Evolutionary conservation across 2,797 vertebrate genomes (phyloP), one percentile per base, ranked within the genome.

Genomic region (Ibycter americanus): DNA sequence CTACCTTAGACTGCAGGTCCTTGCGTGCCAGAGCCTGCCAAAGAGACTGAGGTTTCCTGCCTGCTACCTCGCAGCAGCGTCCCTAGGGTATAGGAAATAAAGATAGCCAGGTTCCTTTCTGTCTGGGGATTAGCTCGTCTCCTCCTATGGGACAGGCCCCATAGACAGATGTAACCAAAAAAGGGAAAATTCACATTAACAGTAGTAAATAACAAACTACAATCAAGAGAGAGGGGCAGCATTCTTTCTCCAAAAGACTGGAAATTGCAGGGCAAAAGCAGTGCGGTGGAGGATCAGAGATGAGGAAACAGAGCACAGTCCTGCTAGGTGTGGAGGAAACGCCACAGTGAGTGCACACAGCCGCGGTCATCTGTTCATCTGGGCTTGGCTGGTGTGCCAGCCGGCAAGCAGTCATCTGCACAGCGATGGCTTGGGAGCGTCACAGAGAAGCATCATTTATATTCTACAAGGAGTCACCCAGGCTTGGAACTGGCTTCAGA

Each of bases 301-400:
- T 23, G 73, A 94, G 70, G 83, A 90, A 90, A 55, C 12, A 38
- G 65, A 91, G 51, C 7, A 1, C 9, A 26, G 55, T 23, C 29
- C 44, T n/a, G 27, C 25, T 32, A 83, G 83, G 90, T 36, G 87
- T 25, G 91, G 81, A 87, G 36, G 84, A 38, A 55, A 46, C 3
- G 0, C 1, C 3, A 31, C 4, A 4, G 34, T 0, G 31, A 55
- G 36, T 1, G 8, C 66, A 76, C 51, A 40, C n/a, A 0, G 0
- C 40, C 42, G 1, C 12, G 38, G 62, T 61, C 94, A 82, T 40
- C 91, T 54, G 19, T 20, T 61, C 58, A 40, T 58, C 66, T 17
- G 13, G 27, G 77, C 91, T 87, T 73, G 49, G 88, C 85, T 76
- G 58, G 4, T 6, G 47, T 42, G 85, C 89, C 83, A 76, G 3